These are phyloP conservation scores for Pyrochroa serraticornis DNA, from an alignment of 2,888 invertebrate species.

Conservation along the genomic window DNA sequence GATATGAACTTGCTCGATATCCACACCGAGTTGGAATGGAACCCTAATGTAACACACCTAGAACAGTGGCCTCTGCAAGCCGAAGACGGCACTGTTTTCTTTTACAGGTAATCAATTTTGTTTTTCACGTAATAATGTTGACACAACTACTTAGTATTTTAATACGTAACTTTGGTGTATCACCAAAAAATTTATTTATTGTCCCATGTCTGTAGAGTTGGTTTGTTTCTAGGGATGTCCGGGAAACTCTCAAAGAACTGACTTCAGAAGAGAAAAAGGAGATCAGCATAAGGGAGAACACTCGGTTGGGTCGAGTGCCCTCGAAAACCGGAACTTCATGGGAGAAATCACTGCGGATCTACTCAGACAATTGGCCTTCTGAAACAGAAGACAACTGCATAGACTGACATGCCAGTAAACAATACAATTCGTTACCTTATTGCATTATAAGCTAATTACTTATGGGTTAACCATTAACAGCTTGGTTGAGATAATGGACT, in stretches of 20 bases:
- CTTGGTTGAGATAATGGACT: conserved; percentile 21
- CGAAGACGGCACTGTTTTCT: conserved; percentile 69
- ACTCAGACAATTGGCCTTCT: conserved; percentile 63
- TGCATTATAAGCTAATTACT: conserved; percentile 48
- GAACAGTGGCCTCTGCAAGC: conserved; percentile 65
- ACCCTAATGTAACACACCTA: conserved; percentile 60
- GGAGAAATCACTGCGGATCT: conserved; percentile 76
- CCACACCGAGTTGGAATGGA: conserved; percentile 68
- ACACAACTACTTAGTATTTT: too few relatives aligned
- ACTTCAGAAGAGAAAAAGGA: conserved; percentile 68
- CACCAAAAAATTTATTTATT: too few relatives aligned
- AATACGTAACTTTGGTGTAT: too few relatives aligned
- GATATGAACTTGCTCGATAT: conserved; percentile 68
- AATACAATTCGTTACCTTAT: conserved; percentile 49
- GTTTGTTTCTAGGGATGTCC: conserved; percentile 64
- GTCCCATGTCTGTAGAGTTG: not conserved
- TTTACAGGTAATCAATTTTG: conserved; percentile 66
- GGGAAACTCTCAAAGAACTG: conserved; percentile 64
- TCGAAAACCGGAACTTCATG: conserved; percentile 46
- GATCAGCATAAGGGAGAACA: conserved; percentile 65
- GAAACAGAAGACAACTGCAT: conserved; percentile 53
- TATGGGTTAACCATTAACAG: conserved; percentile 17
- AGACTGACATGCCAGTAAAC: conserved; percentile 54
- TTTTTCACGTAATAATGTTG: too few relatives aligned
- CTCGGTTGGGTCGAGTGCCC: conserved; percentile 58